Base-by-base conservation (phyloP, 1,140 invertebrate species). In the Daktulosphaira vitifoliae region DNA sequence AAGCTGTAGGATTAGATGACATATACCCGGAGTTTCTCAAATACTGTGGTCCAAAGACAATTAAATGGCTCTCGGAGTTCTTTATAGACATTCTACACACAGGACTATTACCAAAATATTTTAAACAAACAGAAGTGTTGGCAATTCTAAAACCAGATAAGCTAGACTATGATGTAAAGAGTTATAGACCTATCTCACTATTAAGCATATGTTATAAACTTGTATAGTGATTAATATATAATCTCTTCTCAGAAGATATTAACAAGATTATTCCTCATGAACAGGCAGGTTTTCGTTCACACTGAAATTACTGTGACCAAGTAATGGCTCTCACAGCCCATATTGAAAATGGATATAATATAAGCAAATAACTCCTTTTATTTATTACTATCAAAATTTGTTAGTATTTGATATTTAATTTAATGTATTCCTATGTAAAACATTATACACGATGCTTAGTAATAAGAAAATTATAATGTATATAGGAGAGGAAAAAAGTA, bases 141-240 rank as follows among this genome's bases (percentile, higher is more conserved):
- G 67, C 65, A 18, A 29, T 52, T 13, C 23, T 68, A 25, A 68
- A 68, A 44, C 67, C 67, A 23, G 67, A 44, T n/a, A 68, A 68
- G 38, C 50, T 39, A 16, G 52, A 52, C 7, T 23, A 26, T 18
- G 54, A 67, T n/a, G 66, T 56, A 37, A 50, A 18, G 2, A 67
- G 46, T n/a, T 68, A 54, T 22, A 50, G 65, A 16, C 67, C 67
- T 2, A 59, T 68, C 18, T 59, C 52, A 0, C 67, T 68, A 29
- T 25, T 68, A 26, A 64, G 54, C 13, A 39, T 46, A 29, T 9
- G 46, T 23, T 67, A 33, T 67, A 68, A 68, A 46, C 16, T 62
- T 20, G 26, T 67, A 11, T 65, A 68, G 26, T 23, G 54, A 20
- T 23, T 68, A 9, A 49, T 68, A 9, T 51, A 53, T 6, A 65